Percentiles rank a stretch among this genome's conserved stretches.
Evolutionary conservation across 2,888 invertebrate species (phyloP).

Genomic region (Siphlonurus alternatus): DNA sequence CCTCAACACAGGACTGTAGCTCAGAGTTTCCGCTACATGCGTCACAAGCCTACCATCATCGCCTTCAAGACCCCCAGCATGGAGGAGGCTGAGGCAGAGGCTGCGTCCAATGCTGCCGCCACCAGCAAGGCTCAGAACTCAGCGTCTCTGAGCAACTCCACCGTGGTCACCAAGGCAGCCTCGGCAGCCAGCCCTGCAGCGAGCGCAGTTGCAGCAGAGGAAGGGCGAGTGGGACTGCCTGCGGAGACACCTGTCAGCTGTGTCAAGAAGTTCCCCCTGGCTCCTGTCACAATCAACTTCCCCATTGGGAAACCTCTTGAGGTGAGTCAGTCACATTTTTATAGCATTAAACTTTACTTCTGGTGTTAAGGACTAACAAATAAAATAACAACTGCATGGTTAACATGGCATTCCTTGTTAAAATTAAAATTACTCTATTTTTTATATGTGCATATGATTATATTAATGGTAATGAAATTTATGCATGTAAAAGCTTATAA

Average conservation of each 20-base stretch:
- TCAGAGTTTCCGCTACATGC: constrained; percentile 75
- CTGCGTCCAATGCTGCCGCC: not conserved
- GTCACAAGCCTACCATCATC: constrained; percentile 75
- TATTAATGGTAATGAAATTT: no score
- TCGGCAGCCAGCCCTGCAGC: constrained; percentile 3
- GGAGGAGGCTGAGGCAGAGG: constrained; percentile 7
- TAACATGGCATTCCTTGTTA: no score
- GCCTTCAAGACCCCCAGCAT: constrained; percentile 46
- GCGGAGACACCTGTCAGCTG: not conserved
- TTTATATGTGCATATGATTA: no score
- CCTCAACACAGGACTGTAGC: constrained; percentile 66
- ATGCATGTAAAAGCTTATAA: no score
- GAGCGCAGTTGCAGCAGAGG: not conserved
- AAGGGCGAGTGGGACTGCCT: not conserved
- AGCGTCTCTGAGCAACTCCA: not conserved
- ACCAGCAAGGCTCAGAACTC: not conserved
- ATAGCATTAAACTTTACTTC: constrained; percentile 12
- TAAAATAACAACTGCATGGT: no score
- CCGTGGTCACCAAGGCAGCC: constrained; percentile 1
- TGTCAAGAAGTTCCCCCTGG: constrained; percentile 16
- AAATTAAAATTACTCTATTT: no score
- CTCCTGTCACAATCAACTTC: constrained; percentile 34
- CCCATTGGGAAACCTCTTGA: constrained; percentile 68
- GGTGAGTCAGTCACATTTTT: constrained; percentile 31
- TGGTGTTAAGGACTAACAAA: no score